Base-by-base conservation (phyloP, 2,797 vertebrate genomes). In the Arctocebus calabarensis region DNA sequence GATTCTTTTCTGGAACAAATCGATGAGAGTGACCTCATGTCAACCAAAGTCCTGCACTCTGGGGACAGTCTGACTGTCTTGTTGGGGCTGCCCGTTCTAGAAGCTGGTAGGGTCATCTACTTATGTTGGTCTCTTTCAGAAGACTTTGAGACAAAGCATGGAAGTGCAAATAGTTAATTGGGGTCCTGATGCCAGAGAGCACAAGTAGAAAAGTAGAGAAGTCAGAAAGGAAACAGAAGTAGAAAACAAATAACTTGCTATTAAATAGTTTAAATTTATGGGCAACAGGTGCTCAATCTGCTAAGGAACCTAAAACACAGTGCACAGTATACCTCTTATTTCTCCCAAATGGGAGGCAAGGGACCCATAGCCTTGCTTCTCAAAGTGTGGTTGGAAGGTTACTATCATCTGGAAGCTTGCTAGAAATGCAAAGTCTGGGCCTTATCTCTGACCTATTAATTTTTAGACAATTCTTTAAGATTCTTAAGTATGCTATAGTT, bases 1-100 rank as follows among this genome's bases (percentile, higher is more conserved):
- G 71, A 94, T 77, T 87, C 68, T 79, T 97, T 90, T 85, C 85
- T 96, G 85, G 71, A 96, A 96, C 8, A 95, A 29, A 90, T 59
- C 45, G 27, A 13, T 84, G 66, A 94, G 52, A 75, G 55, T 96
- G 88, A 92, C 83, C 59, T 96, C 66, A 73, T 62, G 43, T 75
- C 37, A 81, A 48, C 40, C 20, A 57, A 90, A 92, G 9, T 93
- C 77, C 78, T 74, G 25, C 92, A 48, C 82, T 78, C 16, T 91
- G 64, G 37, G 17, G 45, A 82, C 70, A 94, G n/a, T 34, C 22
- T 12, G n/a, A 40, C 32, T 48, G 25, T 71, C 34, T 81, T 73
- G 27, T 66, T 40, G 13, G 68, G n/a, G 17, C 52, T 88, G 19
- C 87, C n/a, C 70, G n/a, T 71, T 94, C 52, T 93, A 71, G 66